Base-by-base conservation (phyloP, 2,113 vertebrate genomes). In the Irena cyanogastra region DNA sequence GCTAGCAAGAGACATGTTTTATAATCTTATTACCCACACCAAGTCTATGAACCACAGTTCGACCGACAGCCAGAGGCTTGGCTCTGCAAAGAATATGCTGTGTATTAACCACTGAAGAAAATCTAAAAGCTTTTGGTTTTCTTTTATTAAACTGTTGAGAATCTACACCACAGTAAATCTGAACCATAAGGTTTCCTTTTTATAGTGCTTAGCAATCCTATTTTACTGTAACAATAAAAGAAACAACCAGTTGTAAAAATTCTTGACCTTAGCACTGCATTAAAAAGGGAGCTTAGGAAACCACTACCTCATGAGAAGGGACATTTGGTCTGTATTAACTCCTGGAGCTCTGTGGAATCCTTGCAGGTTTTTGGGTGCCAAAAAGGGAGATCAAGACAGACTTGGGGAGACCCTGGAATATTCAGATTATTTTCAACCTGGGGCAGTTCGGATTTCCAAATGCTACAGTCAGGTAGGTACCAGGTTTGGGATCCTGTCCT, bases 1-100 rank as follows among this genome's bases (percentile, higher is more conserved):
- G 94, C 93, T 96, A 97, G 96, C 94, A 95, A 96, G 90, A 97
- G 92, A 93, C 91, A 95, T 95, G 96, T 90, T 98, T 97, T 97
- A 96, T 97, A 96, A 97, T 97, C 96, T 97, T 97, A 97, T 97
- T 96, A 97, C 75, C 81, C 60, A 87, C 60, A 95, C 90, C 88
- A 95, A 92, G 72, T 52, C 97, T 95, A 84, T 56, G 88, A 97
- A 96, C 89, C 94, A 80, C 61, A 77, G 69, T 61, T 60, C 10
- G 1, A 97, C 91, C 66, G 5, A 92, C 65, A 85, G 85, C 57
- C 8, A 63, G 83, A 87, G 42, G 31, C 69, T 80, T 83, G 76
- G 90, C 82, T 95, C 76, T 74, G 84, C 30, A 47, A 90, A 93
- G 91, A 93, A 95, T 27, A 37, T 63, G 83, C 28, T 23, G 10